These are phyloP conservation scores for Volucella inflata DNA, from an alignment of 2,888 invertebrate genomes.

Conservation along the genomic window DNA sequence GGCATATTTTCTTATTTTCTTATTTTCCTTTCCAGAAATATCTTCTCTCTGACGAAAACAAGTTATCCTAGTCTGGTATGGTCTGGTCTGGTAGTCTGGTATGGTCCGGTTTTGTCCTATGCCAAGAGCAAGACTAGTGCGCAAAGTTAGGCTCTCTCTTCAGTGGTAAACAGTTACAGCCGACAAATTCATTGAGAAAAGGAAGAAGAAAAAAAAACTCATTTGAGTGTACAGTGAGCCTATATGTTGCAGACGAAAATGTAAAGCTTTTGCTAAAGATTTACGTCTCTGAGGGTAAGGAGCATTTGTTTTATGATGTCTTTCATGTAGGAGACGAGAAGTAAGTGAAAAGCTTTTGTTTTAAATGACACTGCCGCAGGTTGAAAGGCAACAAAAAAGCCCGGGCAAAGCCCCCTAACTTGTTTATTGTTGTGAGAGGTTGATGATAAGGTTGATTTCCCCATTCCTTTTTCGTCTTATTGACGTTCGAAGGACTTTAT, in stretches of 20 bases:
- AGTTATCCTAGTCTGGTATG: neutral
- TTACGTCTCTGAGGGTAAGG: slow-evolving; percentile 49
- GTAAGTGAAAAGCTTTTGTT: slow-evolving; percentile 44
- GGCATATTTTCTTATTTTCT: slow-evolving; percentile 39
- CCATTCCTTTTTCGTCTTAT: slow-evolving; percentile 15
- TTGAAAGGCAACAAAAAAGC: slow-evolving; percentile 28
- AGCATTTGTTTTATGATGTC: slow-evolving; percentile 48
- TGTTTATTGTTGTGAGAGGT: slow-evolving; percentile 42
- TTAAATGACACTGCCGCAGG: slow-evolving; percentile 1
- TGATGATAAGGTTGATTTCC: slow-evolving; percentile 16
- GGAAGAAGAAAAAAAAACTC: slow-evolving; percentile 4
- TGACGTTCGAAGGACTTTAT: slow-evolving; percentile 28
- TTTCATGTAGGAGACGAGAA: slow-evolving; percentile 26
- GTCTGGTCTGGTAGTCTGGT: neutral
- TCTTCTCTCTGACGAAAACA: slow-evolving; percentile 25
- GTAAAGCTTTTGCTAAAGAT: neutral
- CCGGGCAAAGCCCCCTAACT: slow-evolving; percentile 28
- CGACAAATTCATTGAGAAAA: slow-evolving; percentile 44
- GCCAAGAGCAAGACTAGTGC: slow-evolving; percentile 40
- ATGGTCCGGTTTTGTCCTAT: slow-evolving; percentile 40
- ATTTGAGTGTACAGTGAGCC: slow-evolving; percentile 8
- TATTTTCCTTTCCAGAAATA: slow-evolving; percentile 7
- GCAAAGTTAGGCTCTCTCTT: neutral
- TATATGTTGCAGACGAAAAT: slow-evolving; percentile 19
- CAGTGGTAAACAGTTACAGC: neutral